Evolutionary conservation across 2,888 invertebrate genomes (phyloP), one percentile per base, ranked within the genome.

Genomic region (Oscheius sp.): DNA sequence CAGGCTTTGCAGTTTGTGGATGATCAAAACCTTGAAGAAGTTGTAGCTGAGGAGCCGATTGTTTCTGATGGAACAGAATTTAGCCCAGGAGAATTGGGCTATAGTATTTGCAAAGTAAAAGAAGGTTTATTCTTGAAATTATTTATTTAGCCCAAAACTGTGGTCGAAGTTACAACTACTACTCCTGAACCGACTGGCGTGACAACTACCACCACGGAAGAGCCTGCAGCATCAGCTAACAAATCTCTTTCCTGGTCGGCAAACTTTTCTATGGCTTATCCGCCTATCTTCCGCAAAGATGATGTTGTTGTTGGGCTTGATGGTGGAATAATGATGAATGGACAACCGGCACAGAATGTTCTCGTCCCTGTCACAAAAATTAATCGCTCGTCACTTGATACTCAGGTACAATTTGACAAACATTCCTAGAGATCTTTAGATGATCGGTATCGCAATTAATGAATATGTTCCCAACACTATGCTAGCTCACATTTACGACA

Each of bases 381-480:
- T 15, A 64, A 64, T 23, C 48, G 50, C 1, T 37, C 37, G 2
- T 12, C 12, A 12, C 29, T 48, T 50, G 64, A 64, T 31, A 20
- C 50, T 34, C 55, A 70, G 42, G 42, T 57, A 34, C 2, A 6
- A 12, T 48, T 48, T 46, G 8, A 48, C 31, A 12, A 31, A 33
- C 15, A 23, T n/a, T 3, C 15, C 45, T 4, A 50, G 0, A 45
- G 20, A 29, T 15, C n/a, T 77, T 25, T 37, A 82, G 81, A 85
- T 85, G 85, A 76, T 83, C 17, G 85, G 85, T 5, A 76, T 83
- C 23, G 73, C 84, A 27, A 46, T 84, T 17, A 82, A 81, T 33
- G 85, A 85, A 46, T 84, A 82, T 73, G 78, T 82, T 8, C 82
- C 83, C 23, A 86, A 86, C 65, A 82, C 84, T 3, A 73, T 86